A percentile compares a stretch with the other conserved stretches of the same genome.
Conservation (phyloP, 2,797 vertebrate genomes). For the Steatocranus sp. region DNA sequence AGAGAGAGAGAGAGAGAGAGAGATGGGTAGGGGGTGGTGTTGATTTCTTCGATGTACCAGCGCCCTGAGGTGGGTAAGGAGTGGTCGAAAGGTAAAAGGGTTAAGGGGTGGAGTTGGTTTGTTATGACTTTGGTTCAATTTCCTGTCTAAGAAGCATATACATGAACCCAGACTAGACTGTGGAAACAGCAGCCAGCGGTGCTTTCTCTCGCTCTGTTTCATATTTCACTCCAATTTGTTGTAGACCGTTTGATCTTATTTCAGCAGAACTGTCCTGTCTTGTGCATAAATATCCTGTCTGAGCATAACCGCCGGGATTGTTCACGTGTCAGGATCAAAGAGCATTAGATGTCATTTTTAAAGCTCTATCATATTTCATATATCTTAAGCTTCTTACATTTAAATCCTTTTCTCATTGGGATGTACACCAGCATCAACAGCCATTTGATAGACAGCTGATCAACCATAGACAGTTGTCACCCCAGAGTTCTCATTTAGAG, state of each 20-base stretch:
- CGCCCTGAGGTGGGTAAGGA: constrained; percentile 62
- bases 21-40: constrained; percentile 37
- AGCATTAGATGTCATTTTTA: not conserved
- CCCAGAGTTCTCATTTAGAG: not conserved
- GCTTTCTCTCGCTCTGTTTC: constrained; percentile 20
- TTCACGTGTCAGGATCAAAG: constrained; percentile 7
- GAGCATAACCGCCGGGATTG: not conserved
- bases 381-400: constrained; percentile 42
- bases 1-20: not conserved
- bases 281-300: constrained; percentile 1
- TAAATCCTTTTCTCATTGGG: constrained; percentile 17
- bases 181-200: constrained; percentile 15
- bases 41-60: constrained; percentile 70
- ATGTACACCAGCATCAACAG: not conserved
- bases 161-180: constrained; percentile 20
- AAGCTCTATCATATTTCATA: constrained; percentile 13
- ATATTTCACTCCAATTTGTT: constrained; percentile 34
- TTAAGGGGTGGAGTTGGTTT: constrained; percentile 48
- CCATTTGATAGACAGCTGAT: constrained; percentile 7
- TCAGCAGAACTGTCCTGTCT: constrained; percentile 1
- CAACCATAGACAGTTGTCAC: not conserved
- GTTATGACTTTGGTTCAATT: constrained; percentile 59
- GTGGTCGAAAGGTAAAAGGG: constrained; percentile 58
- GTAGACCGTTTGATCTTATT: constrained; percentile 23
- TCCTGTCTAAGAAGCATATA: constrained; percentile 35